Conservation (phyloP, 2,888 invertebrate genomes). For the Rhagonycha lutea region DNA sequence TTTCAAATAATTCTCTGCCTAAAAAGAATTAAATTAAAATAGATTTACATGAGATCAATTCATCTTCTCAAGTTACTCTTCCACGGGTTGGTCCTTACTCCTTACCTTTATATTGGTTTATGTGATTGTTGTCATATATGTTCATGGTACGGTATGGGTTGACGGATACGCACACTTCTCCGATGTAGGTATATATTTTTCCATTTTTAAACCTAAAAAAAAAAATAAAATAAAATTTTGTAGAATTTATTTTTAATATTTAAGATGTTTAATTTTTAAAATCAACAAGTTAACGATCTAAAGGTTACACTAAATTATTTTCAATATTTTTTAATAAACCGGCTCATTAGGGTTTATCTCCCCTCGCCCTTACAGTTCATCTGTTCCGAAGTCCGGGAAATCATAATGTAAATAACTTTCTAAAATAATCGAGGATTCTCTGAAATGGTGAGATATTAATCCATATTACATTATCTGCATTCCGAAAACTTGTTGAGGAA, state of each 20-base stretch:
- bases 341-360: not conserved
- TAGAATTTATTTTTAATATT: not conserved
- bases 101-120: constrained; percentile 85
- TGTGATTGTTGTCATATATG: constrained; percentile 85
- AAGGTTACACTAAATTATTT: not conserved
- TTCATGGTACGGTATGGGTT: constrained; percentile 94
- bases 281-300: not conserved
- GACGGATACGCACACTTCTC: constrained; percentile 95
- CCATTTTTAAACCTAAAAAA: constrained; percentile 83
- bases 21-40: constrained; percentile 38
- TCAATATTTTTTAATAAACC: not conserved
- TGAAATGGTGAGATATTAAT: too few relatives aligned
- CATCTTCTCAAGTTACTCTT: too few relatives aligned
- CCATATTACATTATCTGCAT: too few relatives aligned
- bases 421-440: too few relatives aligned
- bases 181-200: constrained; percentile 97
- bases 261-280: not conserved
- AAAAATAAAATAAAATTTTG: constrained; percentile 40
- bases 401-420: not conserved
- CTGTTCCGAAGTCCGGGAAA: not conserved
- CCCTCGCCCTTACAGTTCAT: not conserved
- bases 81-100: too few relatives aligned
- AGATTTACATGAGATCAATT: not conserved
- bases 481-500: too few relatives aligned
- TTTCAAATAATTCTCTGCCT: constrained; percentile 94